These are phyloP conservation scores for Pseudococcus longispinus DNA, from an alignment of 2,888 invertebrate genomes.

Conservation along the genomic window DNA sequence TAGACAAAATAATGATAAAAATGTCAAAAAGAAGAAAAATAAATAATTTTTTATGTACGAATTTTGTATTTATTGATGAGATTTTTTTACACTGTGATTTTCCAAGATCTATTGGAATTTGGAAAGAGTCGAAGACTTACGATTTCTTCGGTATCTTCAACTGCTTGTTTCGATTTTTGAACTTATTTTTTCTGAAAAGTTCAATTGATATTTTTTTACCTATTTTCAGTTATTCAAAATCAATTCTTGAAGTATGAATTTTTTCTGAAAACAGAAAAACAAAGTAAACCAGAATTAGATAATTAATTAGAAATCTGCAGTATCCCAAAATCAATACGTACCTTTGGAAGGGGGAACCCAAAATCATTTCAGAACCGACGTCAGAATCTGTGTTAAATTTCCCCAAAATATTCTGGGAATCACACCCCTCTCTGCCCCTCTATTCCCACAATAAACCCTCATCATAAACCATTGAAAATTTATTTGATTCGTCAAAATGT, in stretches of 20 bases:
- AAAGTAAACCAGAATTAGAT: not conserved
- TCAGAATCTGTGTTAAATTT: too few relatives aligned
- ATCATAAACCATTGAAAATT: not conserved
- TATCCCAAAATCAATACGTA: not conserved
- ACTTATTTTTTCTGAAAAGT: not conserved
- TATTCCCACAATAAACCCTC: not conserved
- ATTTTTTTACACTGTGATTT: not conserved
- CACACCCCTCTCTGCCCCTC: not conserved
- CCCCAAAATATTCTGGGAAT: too few relatives aligned
- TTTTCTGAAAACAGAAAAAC: not conserved
- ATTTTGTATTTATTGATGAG: not conserved
- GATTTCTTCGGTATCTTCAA: not conserved
- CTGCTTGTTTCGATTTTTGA: not conserved
- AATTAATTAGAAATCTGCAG: not conserved
- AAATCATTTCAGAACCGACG: too few relatives aligned
- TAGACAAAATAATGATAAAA: not conserved
- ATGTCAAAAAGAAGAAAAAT: not conserved
- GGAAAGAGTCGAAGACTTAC: not conserved
- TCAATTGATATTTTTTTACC: not conserved
- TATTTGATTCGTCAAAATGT: constrained; percentile 24
- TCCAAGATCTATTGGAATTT: not conserved
- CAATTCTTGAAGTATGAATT: too few relatives aligned
- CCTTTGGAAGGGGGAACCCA: not conserved
- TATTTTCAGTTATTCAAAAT: too few relatives aligned
- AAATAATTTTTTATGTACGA: not conserved